Base-by-base conservation (phyloP, 2,113 vertebrate genomes). In the Equus quagga region DNA sequence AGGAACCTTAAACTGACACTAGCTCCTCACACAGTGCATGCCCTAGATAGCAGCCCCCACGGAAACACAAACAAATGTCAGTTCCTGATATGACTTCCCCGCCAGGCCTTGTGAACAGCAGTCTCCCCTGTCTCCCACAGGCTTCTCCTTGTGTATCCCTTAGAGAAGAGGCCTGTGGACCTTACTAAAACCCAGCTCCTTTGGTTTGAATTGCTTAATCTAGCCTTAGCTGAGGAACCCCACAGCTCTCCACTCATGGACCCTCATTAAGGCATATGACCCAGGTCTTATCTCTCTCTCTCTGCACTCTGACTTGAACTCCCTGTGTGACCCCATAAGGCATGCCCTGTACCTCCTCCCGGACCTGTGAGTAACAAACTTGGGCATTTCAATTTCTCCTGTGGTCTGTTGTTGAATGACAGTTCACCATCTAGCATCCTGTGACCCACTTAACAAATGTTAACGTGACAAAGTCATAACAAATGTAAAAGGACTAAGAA, bases 321-420 rank as follows among this genome's bases (percentile, higher is more conserved):
- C 41, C 33, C 9, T 1, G 0, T 3, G 4, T 69, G 36, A 31
- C 18, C 17, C 7, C 56, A 41, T 3, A 3, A 31, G 44, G 54
- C 23, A 8, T 28, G 21, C 9, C 10, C 11, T 44, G 26, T 3
- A 33, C 60, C 24, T 36, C 58, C 7, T n/a, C 28, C 36, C 69
- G 60, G 62, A 31, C 17, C 5, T 51, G 23, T 70, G 17, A 70
- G 51, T 31, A 17, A 60, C 31, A 28, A 49, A 80, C 2, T 6
- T 28, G 15, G 62, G 15, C 41, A 24, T 23, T 69, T 56, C 46
- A 69, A 6, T 58, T 21, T 69, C 12, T 88, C 75, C 36, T 36
- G 13, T 10, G 11, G 23, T 33, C 49, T 91, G 15, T 36, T 21
- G 4, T 54, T 54, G 24, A 67, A 10, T 9, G 3, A 17, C 15